phyloP scores from a whole-genome alignment of 2,113 vertebrate species.

The Psittacus erithacus region DNA sequence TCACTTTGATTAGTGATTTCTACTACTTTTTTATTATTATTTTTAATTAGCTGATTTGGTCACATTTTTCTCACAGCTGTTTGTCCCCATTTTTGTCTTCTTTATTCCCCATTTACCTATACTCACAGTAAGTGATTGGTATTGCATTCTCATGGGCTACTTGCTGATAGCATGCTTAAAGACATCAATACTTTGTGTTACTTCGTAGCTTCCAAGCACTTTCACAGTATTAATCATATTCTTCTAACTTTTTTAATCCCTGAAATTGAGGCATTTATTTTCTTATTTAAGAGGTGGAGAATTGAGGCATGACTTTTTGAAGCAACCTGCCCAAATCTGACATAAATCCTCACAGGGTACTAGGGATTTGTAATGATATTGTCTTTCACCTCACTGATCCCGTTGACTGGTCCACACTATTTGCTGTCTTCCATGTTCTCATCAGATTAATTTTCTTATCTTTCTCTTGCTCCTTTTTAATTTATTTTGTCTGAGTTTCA shows the following conservation, averaged over 20 bases:
- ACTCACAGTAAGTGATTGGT: background rate
- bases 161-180: background rate
- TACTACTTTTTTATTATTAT: background rate
- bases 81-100: background rate
- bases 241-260: background rate
- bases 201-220: background rate
- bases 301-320: constrained; percentile 12
- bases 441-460: constrained; percentile 24
- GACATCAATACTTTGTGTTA: background rate
- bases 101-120: background rate
- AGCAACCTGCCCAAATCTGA: constrained; percentile 9
- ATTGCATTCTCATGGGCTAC: background rate
- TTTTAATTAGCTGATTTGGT: background rate
- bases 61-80: background rate
- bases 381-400: constrained; percentile 16
- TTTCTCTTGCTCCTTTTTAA: background rate
- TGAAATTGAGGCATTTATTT: constrained; percentile 3
- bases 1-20: background rate
- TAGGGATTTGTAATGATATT: background rate
- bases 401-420: background rate
- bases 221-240: background rate
- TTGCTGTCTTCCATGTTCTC: background rate
- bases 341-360: background rate
- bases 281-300: background rate
- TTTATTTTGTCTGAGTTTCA: constrained; percentile 2